These are phyloP conservation scores for Phylloscopus trochiloides DNA, from an alignment of 2,113 vertebrate species.

Conservation along the genomic window DNA sequence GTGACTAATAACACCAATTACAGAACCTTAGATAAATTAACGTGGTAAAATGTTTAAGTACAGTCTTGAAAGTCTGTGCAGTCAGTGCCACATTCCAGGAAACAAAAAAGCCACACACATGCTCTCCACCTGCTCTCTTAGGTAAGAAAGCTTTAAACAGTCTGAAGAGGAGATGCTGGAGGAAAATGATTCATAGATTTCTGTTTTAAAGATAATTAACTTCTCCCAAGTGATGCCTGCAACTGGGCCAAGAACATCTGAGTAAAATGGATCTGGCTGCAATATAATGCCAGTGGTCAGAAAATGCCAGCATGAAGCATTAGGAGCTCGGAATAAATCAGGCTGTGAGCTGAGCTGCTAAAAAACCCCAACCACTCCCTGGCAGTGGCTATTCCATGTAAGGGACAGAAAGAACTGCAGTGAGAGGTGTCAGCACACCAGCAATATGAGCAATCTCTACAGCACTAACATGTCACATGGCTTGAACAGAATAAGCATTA, in stretches of 20 bases:
- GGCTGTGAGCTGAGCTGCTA: neutral
- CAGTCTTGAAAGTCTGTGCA: neutral
- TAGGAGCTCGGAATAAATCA: neutral
- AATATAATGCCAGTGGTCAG: neutral
- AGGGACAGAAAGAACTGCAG: neutral
- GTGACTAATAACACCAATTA: neutral
- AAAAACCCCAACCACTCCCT: neutral
- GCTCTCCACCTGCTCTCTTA: neutral
- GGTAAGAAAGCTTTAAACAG: neutral
- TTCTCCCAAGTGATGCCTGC: neutral
- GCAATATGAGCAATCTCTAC: neutral
- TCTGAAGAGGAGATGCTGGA: neutral
- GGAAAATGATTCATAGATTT: neutral
- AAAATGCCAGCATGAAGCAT: neutral
- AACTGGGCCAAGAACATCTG: neutral
- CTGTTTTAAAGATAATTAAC: neutral
- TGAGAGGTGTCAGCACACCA: neutral
- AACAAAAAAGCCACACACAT: neutral
- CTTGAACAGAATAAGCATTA: neutral
- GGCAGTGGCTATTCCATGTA: neutral
- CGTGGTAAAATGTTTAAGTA: neutral
- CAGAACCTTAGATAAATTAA: neutral
- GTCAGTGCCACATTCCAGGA: neutral
- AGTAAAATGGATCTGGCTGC: neutral
- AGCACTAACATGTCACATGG: neutral